Evolutionary conservation across 1,140 invertebrate species (phyloP).

Genomic region (Sycobia sp.): DNA sequence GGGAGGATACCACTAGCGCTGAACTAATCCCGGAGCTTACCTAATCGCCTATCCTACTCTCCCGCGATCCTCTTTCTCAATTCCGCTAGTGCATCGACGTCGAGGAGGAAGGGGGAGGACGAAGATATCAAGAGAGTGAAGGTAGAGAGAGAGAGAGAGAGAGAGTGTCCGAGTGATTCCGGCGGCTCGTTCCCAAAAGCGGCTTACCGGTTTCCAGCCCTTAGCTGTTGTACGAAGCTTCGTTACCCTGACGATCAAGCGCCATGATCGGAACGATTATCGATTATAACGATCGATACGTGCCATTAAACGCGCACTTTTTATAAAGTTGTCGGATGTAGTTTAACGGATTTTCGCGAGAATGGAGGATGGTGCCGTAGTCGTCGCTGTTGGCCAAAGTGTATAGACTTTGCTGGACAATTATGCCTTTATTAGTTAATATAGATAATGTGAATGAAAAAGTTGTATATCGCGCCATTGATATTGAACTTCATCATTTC

Average conservation of each 20-base stretch:
- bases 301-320: too few species aligned
- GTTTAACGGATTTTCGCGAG: too few species aligned
- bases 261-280: slow-evolving; percentile 1
- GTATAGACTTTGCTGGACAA: too few species aligned
- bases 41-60: slow-evolving; percentile 56
- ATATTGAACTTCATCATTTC: too few species aligned
- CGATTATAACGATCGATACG: too few species aligned
- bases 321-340: too few species aligned
- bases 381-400: too few species aligned
- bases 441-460: too few species aligned
- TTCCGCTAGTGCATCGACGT: neutral
- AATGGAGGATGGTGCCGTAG: too few species aligned
- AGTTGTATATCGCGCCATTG: too few species aligned
- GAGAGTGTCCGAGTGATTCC: neutral
- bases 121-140: neutral
- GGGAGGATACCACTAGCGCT: slow-evolving; percentile 42
- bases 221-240: slow-evolving; percentile 26
- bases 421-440: too few species aligned
- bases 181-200: slow-evolving; percentile 53
- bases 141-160: slow-evolving; percentile 4
- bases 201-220: slow-evolving; percentile 56
- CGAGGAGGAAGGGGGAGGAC: neutral
- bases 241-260: neutral
- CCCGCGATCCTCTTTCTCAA: slow-evolving; percentile 41
- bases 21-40: slow-evolving; percentile 62